Conservation (phyloP, 2,113 vertebrate species). For the Oreotrochilus melanogaster region DNA sequence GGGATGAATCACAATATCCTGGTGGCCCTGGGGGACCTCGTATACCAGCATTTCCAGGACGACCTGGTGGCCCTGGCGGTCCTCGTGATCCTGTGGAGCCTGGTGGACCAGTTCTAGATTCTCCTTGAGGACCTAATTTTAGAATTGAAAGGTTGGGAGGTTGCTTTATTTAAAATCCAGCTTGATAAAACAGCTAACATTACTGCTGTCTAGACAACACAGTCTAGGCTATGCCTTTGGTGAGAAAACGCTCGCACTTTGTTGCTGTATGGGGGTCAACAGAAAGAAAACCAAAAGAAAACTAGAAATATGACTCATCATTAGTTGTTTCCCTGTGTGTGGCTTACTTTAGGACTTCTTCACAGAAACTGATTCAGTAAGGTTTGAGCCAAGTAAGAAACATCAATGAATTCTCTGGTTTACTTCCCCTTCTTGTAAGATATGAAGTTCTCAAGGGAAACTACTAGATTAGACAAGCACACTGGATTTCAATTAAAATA, state of each 20-base stretch:
- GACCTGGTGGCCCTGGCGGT: constrained; percentile 89
- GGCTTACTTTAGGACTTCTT: constrained; percentile 76
- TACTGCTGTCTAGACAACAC: constrained; percentile 18
- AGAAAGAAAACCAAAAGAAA: constrained; percentile 80
- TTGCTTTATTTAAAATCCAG: not conserved
- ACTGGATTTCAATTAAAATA: constrained; percentile 64
- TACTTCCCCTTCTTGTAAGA: constrained; percentile 52
- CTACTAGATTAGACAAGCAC: constrained; percentile 35
- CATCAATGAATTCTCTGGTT: constrained; percentile 66
- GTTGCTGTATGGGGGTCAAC: constrained; percentile 81
- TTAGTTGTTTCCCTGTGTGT: constrained; percentile 71
- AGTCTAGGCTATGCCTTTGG: not conserved
- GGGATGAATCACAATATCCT: constrained; percentile 98
- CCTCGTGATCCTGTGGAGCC: constrained; percentile 89
- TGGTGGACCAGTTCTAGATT: constrained; percentile 89
- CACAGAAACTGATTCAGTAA: constrained; percentile 75
- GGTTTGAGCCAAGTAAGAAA: constrained; percentile 64
- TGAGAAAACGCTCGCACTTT: constrained; percentile 57
- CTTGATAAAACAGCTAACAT: constrained; percentile 10
- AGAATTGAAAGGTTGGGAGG: constrained; percentile 25
- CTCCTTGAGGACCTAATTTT: constrained; percentile 88
- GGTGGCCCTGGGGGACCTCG: constrained; percentile 90
- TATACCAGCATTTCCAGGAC: constrained; percentile 88
- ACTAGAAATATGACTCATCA: constrained; percentile 78
- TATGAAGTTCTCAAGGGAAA: constrained; percentile 64